These are phyloP conservation scores for Plebejus melissa DNA, from an alignment of 2,888 invertebrate genomes.

Conservation along the genomic window DNA sequence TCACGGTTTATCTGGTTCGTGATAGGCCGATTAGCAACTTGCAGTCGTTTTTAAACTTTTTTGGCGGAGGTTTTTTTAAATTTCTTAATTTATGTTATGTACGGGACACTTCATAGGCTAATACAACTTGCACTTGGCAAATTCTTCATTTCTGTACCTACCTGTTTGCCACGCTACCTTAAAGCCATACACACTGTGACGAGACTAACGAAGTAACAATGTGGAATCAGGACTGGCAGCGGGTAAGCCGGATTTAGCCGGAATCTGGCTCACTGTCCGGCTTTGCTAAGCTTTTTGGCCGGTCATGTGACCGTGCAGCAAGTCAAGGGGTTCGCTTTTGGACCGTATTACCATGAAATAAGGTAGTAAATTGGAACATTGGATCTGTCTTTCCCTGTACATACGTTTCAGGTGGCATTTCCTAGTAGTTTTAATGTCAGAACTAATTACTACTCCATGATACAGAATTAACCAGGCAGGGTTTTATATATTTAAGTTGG, in stretches of 20 bases:
- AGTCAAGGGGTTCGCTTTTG: not conserved
- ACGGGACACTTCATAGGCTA: no score
- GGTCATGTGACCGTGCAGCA: not conserved
- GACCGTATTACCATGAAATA: not conserved
- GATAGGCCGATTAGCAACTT: no score
- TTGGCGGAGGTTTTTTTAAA: no score
- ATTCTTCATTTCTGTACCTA: not conserved
- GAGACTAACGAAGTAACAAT: constrained; percentile 17
- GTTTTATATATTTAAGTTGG: not conserved
- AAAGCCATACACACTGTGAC: not conserved
- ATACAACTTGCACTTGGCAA: no score
- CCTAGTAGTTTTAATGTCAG: no score
- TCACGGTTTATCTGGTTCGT: no score
- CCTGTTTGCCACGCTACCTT: not conserved
- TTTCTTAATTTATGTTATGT: no score
- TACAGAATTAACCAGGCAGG: no score
- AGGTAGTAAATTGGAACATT: not conserved
- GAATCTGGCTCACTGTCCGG: not conserved
- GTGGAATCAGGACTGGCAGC: not conserved
- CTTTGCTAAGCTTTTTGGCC: constrained; percentile 9
- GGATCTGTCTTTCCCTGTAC: not conserved
- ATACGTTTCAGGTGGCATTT: no score
- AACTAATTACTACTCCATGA: not conserved
- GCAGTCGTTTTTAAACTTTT: no score
- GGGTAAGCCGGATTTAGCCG: constrained; percentile 9